These are phyloP conservation scores for Drosophila persimilis DNA, from an alignment of 1,140 invertebrate genomes.

Conservation along the genomic window DNA sequence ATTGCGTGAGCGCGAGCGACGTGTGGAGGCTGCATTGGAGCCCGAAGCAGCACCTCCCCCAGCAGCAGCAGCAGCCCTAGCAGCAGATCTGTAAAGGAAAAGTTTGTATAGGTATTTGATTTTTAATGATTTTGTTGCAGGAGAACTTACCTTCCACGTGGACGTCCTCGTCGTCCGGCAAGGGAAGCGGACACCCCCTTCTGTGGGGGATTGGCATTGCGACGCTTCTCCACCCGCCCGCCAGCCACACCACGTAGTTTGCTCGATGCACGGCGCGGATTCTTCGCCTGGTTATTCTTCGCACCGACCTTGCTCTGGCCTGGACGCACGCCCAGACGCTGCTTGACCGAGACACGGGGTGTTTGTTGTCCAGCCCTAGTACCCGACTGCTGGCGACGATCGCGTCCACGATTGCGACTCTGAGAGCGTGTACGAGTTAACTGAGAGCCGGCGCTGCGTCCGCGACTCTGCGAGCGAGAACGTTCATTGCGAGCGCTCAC, in stretches of 20 bases:
- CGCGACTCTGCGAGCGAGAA: conserved; percentile 40
- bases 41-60: conserved; percentile 23
- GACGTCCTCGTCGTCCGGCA: conserved; percentile 49
- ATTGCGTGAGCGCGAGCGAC: conserved; percentile 58
- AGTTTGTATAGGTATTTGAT: neutral
- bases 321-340: conserved; percentile 67
- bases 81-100: conserved; percentile 47
- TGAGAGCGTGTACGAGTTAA: conserved; percentile 32
- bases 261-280: conserved; percentile 40
- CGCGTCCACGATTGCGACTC: conserved; percentile 32
- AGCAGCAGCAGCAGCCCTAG: conserved; percentile 51
- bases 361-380: neutral
- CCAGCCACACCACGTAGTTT: conserved; percentile 61
- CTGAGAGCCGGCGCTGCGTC: conserved; percentile 16
- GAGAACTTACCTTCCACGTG: conserved; percentile 63
- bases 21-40: conserved; percentile 27
- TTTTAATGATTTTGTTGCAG: neutral
- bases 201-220: conserved; percentile 43
- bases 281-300: conserved; percentile 27
- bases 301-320: conserved; percentile 34
- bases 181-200: conserved; percentile 42
- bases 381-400: conserved; percentile 29
- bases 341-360: conserved; percentile 68
- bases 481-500: conserved; percentile 34
- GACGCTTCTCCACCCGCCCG: conserved; percentile 74